A percentile compares a stretch with the other conserved stretches of the same genome.
phyloP scores from a whole-genome alignment of 2,113 vertebrate species.

The Pagrus major region DNA sequence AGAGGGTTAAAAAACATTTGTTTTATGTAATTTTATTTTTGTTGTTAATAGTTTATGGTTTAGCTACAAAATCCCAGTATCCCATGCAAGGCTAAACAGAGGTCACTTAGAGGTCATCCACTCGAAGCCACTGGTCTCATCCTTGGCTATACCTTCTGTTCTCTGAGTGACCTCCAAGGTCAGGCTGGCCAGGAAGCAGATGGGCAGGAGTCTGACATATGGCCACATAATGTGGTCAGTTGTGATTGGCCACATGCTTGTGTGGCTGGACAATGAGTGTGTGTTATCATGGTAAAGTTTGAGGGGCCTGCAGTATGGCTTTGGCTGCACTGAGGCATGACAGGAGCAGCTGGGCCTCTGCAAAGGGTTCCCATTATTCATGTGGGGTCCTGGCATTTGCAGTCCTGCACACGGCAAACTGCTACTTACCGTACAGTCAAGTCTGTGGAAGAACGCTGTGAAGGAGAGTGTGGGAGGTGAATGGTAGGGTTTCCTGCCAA shows the following conservation, averaged over 20 bases:
- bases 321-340: constrained; percentile 33
- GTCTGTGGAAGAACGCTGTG: constrained; percentile 38
- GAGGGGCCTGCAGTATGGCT: constrained; percentile 57
- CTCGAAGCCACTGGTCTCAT: constrained; percentile 17
- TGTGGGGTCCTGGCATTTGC: constrained; percentile 43
- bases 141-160: constrained; percentile 1
- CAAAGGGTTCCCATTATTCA: constrained; percentile 67
- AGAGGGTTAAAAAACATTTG: no score
- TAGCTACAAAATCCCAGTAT: background rate
- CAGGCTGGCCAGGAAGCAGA: constrained; percentile 72
- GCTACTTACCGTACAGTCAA: constrained; percentile 53
- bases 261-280: constrained; percentile 42
- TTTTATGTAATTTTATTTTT: no score
- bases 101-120: constrained; percentile 37
- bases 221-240: constrained; percentile 31
- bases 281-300: constrained; percentile 52
- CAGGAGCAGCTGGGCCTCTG: constrained; percentile 65
- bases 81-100: background rate
- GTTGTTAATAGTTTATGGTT: no score
- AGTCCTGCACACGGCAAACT: constrained; percentile 52
- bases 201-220: constrained; percentile 61
- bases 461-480: constrained; percentile 2
- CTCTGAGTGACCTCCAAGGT: constrained; percentile 62
- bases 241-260: constrained; percentile 51
- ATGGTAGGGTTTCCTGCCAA: constrained; percentile 36